Conservation (phyloP, 2,113 vertebrate genomes). For the Silurus meridionalis region DNA sequence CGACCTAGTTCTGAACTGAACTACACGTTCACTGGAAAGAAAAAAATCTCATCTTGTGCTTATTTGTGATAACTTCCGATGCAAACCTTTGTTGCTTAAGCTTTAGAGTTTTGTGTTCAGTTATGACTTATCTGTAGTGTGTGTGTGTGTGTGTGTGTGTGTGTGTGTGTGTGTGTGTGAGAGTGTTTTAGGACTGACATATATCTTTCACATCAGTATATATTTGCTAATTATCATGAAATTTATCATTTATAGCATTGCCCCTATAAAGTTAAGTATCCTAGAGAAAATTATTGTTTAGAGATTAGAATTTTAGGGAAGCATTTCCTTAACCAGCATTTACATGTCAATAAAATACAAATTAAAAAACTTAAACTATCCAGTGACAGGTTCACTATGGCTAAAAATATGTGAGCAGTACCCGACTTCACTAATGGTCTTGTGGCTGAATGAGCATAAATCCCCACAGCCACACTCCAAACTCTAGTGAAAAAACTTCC, state of each 20-base stretch:
- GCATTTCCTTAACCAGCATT: background rate
- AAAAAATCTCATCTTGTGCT: background rate
- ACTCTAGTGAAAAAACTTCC: background rate
- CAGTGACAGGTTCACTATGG: background rate
- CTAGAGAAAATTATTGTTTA: background rate
- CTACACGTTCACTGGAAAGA: background rate
- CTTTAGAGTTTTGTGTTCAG: background rate
- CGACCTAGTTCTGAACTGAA: conserved; percentile 29
- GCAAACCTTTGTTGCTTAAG: background rate
- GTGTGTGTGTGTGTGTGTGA: too few relatives aligned
- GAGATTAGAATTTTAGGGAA: background rate
- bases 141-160: too few relatives aligned
- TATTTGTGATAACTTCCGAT: background rate
- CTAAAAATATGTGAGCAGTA: background rate
- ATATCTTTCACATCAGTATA: background rate
- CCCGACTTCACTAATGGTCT: background rate
- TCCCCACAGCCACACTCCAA: background rate
- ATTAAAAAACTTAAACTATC: background rate
- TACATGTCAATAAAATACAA: background rate
- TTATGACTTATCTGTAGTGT: background rate
- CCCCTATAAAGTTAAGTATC: background rate
- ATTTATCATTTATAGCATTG: background rate
- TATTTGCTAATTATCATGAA: background rate
- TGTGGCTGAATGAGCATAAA: background rate
- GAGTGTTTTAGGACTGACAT: background rate